phyloP scores from a whole-genome alignment of 2,797 vertebrate genomes.

The Dendrocincla tyrannina region DNA sequence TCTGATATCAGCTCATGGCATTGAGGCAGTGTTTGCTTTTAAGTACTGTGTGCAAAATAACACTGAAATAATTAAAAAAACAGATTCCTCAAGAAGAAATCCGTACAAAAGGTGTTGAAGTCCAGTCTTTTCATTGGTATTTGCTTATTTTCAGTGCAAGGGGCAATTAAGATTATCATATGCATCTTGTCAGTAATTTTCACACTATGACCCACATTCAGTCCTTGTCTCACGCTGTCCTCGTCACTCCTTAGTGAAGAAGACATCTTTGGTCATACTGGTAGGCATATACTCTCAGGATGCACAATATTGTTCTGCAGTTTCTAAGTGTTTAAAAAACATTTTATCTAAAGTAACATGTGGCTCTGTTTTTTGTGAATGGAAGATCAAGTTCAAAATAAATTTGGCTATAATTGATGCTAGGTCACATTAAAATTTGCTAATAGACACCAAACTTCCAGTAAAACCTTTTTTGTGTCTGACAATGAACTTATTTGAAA shows the following conservation, averaged over 20 bases:
- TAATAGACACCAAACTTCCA: neutral
- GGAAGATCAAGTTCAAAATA: neutral
- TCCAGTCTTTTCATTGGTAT: neutral
- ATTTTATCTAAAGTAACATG: rapidly evolving
- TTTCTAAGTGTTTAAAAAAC: neutral
- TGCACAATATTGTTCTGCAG: neutral
- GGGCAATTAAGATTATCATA: neutral
- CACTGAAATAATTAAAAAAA: neutral
- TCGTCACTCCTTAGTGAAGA: neutral
- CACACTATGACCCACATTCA: neutral
- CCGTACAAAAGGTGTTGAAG: neutral
- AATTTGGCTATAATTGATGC: neutral
- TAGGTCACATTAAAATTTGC: neutral
- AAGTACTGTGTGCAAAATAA: neutral
- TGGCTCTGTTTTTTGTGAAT: neutral
- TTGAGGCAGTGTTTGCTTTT: neutral
- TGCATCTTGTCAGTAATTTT: neutral
- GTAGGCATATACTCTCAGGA: neutral
- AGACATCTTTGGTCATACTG: neutral
- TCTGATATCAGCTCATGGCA: neutral
- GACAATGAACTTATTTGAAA: neutral
- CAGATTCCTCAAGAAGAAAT: neutral
- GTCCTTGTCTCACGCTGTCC: neutral
- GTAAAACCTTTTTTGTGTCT: neutral
- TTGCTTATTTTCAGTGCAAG: neutral